Base-by-base conservation (phyloP, 2,113 vertebrate genomes). In the Bothrops jararaca region DNA sequence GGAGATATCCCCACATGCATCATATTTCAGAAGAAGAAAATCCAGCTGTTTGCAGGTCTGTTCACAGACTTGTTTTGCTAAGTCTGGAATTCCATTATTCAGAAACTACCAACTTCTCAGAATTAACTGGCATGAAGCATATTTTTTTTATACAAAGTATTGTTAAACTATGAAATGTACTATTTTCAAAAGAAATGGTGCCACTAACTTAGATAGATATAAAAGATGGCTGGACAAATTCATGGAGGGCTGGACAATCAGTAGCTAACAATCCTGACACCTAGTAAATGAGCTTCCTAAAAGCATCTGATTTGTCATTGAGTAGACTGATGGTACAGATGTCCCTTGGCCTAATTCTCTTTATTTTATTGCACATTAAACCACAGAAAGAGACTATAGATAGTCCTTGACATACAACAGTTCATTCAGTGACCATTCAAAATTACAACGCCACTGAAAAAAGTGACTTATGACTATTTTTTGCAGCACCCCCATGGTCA, bases 21-120 rank as follows among this genome's bases (percentile, higher is more conserved):
- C 98, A 3, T 99, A 99, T 96, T 95, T 98, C 97, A 99, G 97
- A 0, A 99, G 99, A 95, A 99, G 98, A 93, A 99, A 99, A 97
- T 99, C 99, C 93, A 99, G 96, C 90, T 97, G 98, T 54, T 97
- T 98, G 96, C 99, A 99, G 85, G 98, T 95, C 85, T 97, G 97
- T 93, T 99, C 98, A 0, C 98, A 98, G 94, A 99, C 99, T 93
- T 98, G 98, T 86, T 98, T 93, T 26, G 99, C 99, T 95, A 99
- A 95, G 95, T 98, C 97, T 91, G 99, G 42, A 99, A 97, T 97
- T 99, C 99, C 99, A 99, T 26, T 2, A 11, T 42, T 86, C 53
- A 92, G 52, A 57, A 42, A 0, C 5, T 13, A 8, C 8, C 3
- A 11, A 9, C 50, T 90, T 90, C 9, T 9, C 5, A n/a, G 11